Evolutionary conservation across 2,113 vertebrate species (phyloP).

Genomic region (Oryzias melastigma): DNA sequence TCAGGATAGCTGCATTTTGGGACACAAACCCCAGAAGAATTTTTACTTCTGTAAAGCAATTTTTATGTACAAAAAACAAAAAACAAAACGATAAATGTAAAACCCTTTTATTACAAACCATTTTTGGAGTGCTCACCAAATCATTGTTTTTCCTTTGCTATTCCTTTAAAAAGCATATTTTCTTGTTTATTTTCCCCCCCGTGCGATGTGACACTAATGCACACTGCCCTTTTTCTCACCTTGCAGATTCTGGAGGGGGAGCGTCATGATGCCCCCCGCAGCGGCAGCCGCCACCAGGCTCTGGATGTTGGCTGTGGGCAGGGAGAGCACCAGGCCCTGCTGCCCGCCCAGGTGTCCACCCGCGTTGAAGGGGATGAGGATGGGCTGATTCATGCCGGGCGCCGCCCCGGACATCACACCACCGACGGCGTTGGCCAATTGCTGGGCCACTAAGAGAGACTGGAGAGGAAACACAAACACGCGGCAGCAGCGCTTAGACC

Average conservation of each 20-base stretch:
- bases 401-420: constrained; percentile 94
- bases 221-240: constrained; percentile 78
- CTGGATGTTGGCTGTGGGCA: constrained; percentile 96
- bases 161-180: neutral
- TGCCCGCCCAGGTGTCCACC: constrained; percentile 94
- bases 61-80: constrained; percentile 25
- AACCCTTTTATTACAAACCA: constrained; percentile 11
- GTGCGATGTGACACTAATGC: neutral
- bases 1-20: constrained; percentile 64
- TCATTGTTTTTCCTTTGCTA: neutral
- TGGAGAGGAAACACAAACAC: constrained; percentile 48
- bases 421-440: constrained; percentile 90
- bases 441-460: constrained; percentile 94
- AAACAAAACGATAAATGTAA: constrained; percentile 4
- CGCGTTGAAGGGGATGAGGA: constrained; percentile 98
- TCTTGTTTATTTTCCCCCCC: neutral
- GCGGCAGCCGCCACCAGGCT: constrained; percentile 97
- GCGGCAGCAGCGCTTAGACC: neutral
- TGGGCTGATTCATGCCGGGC: constrained; percentile 92
- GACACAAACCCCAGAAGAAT: constrained; percentile 58
- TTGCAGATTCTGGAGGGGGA: constrained; percentile 99
- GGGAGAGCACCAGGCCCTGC: constrained; percentile 96
- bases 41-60: constrained; percentile 60
- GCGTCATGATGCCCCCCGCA: constrained; percentile 97
- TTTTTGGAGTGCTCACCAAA: neutral